Evolutionary conservation across 2,113 vertebrate species (phyloP).

Genomic region (Taurulus bubalis): DNA sequence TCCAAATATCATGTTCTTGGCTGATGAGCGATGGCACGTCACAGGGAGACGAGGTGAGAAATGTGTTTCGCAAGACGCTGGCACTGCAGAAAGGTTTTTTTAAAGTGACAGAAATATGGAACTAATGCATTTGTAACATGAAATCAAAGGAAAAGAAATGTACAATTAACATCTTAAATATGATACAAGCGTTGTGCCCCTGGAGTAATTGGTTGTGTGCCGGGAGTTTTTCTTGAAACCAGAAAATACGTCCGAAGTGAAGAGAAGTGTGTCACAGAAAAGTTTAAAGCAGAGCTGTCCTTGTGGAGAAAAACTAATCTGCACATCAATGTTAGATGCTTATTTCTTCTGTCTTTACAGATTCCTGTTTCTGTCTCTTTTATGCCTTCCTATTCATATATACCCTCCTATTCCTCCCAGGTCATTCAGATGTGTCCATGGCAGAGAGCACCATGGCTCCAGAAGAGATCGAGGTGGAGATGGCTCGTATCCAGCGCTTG

Average conservation of each 20-base stretch:
- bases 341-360: background rate
- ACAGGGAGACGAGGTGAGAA: slow-evolving; percentile 7
- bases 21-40: slow-evolving; percentile 17
- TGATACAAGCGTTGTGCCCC: background rate
- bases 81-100: slow-evolving; percentile 2
- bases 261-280: background rate
- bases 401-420: slow-evolving; percentile 71
- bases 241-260: background rate
- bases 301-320: background rate
- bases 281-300: background rate
- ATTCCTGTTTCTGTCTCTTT: background rate
- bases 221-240: background rate
- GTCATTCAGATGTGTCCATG: slow-evolving; percentile 95
- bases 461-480: slow-evolving; percentile 97
- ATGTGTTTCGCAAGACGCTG: background rate
- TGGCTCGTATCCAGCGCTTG: slow-evolving; percentile 96
- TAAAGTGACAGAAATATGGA: background rate
- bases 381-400: background rate
- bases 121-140: background rate
- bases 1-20: slow-evolving; percentile 18
- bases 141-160: background rate
- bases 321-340: background rate
- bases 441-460: slow-evolving; percentile 96
- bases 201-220: slow-evolving; percentile 7
- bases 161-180: background rate